Evolutionary conservation across 1,140 invertebrate species (phyloP), one percentile per base, ranked within the genome.

Genomic region (Ceratina australensis): DNA sequence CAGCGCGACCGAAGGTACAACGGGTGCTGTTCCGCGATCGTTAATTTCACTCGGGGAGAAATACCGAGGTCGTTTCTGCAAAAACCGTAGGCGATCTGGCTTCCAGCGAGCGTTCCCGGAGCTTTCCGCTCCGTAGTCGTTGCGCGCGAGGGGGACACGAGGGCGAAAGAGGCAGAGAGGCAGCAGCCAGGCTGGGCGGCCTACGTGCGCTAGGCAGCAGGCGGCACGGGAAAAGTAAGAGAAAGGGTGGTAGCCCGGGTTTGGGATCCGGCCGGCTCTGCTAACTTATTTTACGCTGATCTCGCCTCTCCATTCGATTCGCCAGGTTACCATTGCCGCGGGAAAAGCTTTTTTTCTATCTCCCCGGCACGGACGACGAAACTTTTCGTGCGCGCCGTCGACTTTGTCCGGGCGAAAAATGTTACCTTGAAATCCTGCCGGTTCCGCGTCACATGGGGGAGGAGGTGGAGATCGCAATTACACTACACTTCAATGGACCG

Each of bases 11-110:
- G 78, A 87, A 87, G 86, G 87, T 88, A 83, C 80, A 79, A 42
- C 86, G 63, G 57, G 15, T 66, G 78, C 73, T 82, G 74, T 85
- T 83, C 86, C 42, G 77, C 80, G 86, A 88, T 87, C 87, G 87
- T 88, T 88, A 88, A 87, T 88, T 88, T 88, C 83, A 84, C 82
- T 87, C 80, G 82, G 72, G 72, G 83, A 88, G 87, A 88, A 88
- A 88, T 88, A 87, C 84, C 86, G 87, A 81, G 83, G 86, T 87
- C 85, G 86, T 88, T 86, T 76, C 86, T 87, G 72, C 76, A 88
- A 88, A 88, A 87, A 83, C 81, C 87, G 67, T 80, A 79, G 74
- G 77, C 86, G 84, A 86, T 87, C 81, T 79, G 84, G 80, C 81
- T 79, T 85, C 81, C 77, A 78, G 72, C 24, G 81, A 84, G 71